Evolutionary conservation across 2,888 invertebrate species (phyloP).

Genomic region (Euplagia quadripunctaria): DNA sequence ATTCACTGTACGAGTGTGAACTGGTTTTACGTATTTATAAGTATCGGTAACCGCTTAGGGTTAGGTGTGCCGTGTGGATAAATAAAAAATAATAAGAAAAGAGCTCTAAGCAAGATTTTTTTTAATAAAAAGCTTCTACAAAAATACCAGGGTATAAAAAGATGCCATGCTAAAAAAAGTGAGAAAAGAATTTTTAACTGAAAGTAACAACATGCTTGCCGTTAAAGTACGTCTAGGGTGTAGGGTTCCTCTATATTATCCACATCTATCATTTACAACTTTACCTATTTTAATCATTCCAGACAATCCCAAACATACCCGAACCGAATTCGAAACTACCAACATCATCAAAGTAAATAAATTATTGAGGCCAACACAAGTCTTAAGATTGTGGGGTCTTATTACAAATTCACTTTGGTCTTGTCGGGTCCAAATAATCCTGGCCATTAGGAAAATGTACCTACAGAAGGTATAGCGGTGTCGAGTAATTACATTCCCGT

Average conservation of each 20-base stretch:
- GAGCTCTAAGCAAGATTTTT: too few species aligned
- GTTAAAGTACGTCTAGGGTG: background rate
- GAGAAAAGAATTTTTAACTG: too few species aligned
- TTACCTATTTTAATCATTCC: slow-evolving; percentile 39
- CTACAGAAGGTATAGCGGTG: slow-evolving; percentile 49
- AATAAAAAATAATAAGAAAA: too few species aligned
- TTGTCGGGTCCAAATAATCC: slow-evolving; percentile 67
- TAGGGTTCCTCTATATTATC: background rate
- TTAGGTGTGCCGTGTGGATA: too few species aligned
- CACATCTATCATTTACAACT: slow-evolving; percentile 25
- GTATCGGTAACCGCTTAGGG: too few species aligned
- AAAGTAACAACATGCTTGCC: too few species aligned
- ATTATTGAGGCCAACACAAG: slow-evolving; percentile 71
- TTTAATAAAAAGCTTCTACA: background rate
- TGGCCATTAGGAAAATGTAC: slow-evolving; percentile 72
- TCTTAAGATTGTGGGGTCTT: slow-evolving; percentile 68
- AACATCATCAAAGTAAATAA: slow-evolving; percentile 72
- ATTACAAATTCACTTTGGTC: slow-evolving; percentile 82
- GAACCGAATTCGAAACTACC: slow-evolving; percentile 53
- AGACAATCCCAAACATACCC: slow-evolving; percentile 53
- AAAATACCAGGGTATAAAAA: background rate
- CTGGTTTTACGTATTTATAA: too few species aligned
- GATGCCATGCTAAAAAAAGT: too few species aligned
- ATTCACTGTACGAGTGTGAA: too few species aligned
- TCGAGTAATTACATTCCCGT: slow-evolving; percentile 76